Evolutionary conservation across 92 coral and sea anemone genomes (phyloP).

Genomic region (Siderastrea siderea): DNA sequence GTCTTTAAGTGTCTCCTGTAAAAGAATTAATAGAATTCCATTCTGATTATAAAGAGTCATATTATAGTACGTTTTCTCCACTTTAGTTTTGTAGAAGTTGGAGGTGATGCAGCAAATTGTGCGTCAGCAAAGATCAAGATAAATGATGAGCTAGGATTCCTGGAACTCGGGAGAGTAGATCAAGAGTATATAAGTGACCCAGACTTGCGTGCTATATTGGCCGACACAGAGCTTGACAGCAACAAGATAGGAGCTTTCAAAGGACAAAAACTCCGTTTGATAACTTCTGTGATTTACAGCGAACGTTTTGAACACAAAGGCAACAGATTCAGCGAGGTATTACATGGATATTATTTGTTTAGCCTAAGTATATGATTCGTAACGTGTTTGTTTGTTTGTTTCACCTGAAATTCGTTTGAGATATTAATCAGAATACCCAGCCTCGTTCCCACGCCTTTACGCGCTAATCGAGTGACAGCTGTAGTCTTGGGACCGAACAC

Average conservation of each 20-base stretch:
- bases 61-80: no score
- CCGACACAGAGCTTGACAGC: background rate
- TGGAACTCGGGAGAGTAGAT: background rate
- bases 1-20: no score
- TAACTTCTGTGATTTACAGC: conserved; percentile 37
- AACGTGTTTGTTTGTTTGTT: no score
- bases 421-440: no score
- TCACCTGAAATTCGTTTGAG: no score
- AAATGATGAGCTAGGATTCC: conserved; percentile 8
- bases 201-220: conserved; percentile 11
- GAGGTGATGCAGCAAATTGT: background rate
- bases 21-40: no score
- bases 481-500: no score
- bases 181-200: conserved; percentile 10
- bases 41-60: no score
- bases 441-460: no score
- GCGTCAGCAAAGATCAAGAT: background rate
- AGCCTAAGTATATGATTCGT: no score
- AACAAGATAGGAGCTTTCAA: background rate
- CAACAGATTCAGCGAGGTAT: background rate
- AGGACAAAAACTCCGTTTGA: conserved; percentile 10
- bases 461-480: no score
- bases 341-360: background rate
- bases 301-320: conserved; percentile 12
- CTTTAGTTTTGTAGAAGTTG: background rate